Evolutionary conservation across 2,797 vertebrate species (phyloP), one percentile per base, ranked within the genome.

Genomic region (Lophura swinhoii): DNA sequence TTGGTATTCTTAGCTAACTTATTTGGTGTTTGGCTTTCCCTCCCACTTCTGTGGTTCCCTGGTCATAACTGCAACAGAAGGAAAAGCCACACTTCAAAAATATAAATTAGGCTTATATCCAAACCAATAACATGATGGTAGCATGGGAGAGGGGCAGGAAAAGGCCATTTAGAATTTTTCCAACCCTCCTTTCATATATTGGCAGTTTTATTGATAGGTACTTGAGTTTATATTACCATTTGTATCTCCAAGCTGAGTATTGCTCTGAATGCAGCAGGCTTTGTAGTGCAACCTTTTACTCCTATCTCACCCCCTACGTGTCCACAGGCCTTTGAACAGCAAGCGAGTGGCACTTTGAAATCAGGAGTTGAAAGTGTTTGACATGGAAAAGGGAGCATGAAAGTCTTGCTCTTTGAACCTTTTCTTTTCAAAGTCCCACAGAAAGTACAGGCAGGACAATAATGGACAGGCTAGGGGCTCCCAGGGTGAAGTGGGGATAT

Each of bases 331-430:
- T 98, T 99, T 99, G 98, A 99, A 98, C 98, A 97, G 96, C 95
- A 85, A 97, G 97, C 53, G 83, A 98, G 98, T 98, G 98, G 96
- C 97, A 98, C 98, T 99, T 99, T 99, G 98, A 99, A 98, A 98
- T 98, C 98, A 97, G 96, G 94, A 98, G 98, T 98, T 98, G 98
- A 99, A 98, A 99, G 98, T 97, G 96, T 98, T 97, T 95, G 97
- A 98, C 98, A 98, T 96, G 97, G 98, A 98, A 98, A 98, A 96
- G 96, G 96, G 97, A 97, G 98, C 98, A 97, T 98, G 97, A 98
- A 98, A 98, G 98, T 98, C 97, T 97, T 97, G 97, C 98, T 98
- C 98, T 99, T 98, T 99, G 98, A 99, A 98, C 98, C 97, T 95
- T 92, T 92, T 93, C 97, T 97, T 97, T 98, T 98, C 98, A 98